phyloP scores from a whole-genome alignment of 2,113 vertebrate species.

The Ammodytes marinus region DNA sequence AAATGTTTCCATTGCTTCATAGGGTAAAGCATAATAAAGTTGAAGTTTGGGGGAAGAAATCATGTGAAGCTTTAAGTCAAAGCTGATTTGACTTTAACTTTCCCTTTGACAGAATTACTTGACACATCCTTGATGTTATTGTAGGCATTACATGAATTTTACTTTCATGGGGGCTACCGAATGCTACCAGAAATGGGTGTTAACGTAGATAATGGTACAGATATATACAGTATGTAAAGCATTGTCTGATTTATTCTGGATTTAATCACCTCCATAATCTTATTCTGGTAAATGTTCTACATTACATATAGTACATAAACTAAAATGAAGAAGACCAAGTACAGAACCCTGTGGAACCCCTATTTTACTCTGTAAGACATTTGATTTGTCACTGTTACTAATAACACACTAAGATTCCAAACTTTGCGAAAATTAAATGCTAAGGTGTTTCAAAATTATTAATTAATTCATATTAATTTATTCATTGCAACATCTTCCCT shows the following conservation, averaged over 20 bases:
- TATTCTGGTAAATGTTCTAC: not conserved
- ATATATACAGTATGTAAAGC: not conserved
- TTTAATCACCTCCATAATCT: not conserved
- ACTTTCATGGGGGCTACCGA: not conserved
- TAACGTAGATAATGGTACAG: not conserved
- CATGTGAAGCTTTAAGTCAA: too few relatives aligned
- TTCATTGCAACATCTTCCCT: not conserved
- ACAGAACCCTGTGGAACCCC: slow-evolving; percentile 26
- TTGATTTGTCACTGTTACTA: not conserved
- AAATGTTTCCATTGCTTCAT: not conserved
- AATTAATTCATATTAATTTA: not conserved
- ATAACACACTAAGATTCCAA: not conserved
- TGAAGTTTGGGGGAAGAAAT: too few relatives aligned
- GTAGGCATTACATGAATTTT: not conserved
- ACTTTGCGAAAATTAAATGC: not conserved
- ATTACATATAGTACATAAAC: not conserved
- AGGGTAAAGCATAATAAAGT: too few relatives aligned
- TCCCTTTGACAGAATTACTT: too few relatives aligned
- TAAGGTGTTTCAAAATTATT: not conserved
- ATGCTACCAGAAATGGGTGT: not conserved
- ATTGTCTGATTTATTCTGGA: not conserved
- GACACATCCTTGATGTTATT: not conserved
- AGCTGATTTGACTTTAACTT: too few relatives aligned
- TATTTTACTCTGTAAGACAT: not conserved
- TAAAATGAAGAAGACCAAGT: not conserved